These are phyloP conservation scores for Molothrus aeneus DNA, from an alignment of 2,797 vertebrate species.

Conservation along the genomic window DNA sequence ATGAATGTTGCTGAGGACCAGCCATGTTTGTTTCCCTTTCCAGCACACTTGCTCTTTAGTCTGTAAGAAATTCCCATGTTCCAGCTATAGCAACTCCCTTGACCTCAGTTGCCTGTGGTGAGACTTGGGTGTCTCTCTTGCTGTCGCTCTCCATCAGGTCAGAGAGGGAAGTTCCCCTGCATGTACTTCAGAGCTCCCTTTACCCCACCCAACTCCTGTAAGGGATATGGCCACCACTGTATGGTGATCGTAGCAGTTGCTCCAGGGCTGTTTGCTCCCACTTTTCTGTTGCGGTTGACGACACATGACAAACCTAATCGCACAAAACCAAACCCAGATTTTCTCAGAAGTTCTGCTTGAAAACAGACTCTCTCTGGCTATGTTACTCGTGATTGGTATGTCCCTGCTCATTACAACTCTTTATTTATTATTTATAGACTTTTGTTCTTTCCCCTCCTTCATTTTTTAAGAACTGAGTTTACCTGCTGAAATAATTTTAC, in stretches of 20 bases:
- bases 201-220: not conserved
- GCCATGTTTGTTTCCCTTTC: conserved; percentile 20
- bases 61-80: not conserved
- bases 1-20: not conserved
- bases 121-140: not conserved
- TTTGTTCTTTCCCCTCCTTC: not conserved
- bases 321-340: conserved; percentile 89
- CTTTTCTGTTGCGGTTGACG: conserved; percentile 99
- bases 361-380: conserved; percentile 55
- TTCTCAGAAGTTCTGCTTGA: conserved; percentile 75
- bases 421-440: conserved; percentile 1
- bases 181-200: conserved; percentile 3
- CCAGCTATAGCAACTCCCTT: not conserved
- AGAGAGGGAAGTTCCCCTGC: not conserved
- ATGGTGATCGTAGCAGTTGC: conserved; percentile 87
- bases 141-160: not conserved
- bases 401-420: conserved; percentile 1
- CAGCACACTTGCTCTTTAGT: not conserved
- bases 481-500: conserved; percentile 22
- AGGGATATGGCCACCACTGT: conserved; percentile 82
- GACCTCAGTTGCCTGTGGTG: not conserved
- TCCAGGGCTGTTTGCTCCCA: conserved; percentile 97
- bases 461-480: conserved; percentile 1
- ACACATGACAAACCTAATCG: conserved; percentile 93
- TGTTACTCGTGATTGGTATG: conserved; percentile 50